A percentile compares a stretch with the other conserved stretches of the same genome.
Conservation (phyloP, 2,888 invertebrate species). For the Magallana nippona region DNA sequence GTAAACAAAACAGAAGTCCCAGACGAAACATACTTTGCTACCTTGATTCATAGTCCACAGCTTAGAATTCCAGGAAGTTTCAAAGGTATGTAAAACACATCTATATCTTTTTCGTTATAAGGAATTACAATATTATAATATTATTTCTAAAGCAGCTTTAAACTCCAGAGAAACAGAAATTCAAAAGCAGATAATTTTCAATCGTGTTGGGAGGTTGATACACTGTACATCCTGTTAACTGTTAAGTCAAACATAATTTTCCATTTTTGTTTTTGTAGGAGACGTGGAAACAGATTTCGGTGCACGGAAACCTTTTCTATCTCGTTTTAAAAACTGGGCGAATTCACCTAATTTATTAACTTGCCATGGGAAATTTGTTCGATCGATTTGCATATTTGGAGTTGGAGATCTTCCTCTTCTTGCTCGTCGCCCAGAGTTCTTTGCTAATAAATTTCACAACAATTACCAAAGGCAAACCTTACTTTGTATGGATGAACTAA, state of each 20-base stretch:
- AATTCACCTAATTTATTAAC: constrained; percentile 57
- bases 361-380: constrained; percentile 53
- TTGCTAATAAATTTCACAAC: constrained; percentile 77
- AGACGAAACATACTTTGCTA: constrained; percentile 73
- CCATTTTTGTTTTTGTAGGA: constrained; percentile 53
- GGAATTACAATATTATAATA: too few relatives aligned
- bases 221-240: too few relatives aligned
- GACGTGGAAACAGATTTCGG: constrained; percentile 66
- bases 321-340: constrained; percentile 76
- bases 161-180: too few relatives aligned
- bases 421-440: constrained; percentile 68
- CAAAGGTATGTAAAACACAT: constrained; percentile 63
- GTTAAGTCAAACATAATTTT: too few relatives aligned
- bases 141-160: too few relatives aligned
- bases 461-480: constrained; percentile 70
- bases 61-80: constrained; percentile 69
- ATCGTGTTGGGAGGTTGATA: too few relatives aligned
- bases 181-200: too few relatives aligned
- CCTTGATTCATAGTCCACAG: constrained; percentile 71
- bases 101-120: too few relatives aligned
- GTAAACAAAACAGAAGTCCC: constrained; percentile 62
- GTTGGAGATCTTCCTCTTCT: constrained; percentile 73
- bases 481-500: constrained; percentile 74
- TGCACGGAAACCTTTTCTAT: constrained; percentile 64
- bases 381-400: constrained; percentile 76